Percentiles rank a stretch among this genome's conserved stretches.
Evolutionary conservation across 2,113 vertebrate species (phyloP).

Genomic region (Pituophis catenifer): DNA sequence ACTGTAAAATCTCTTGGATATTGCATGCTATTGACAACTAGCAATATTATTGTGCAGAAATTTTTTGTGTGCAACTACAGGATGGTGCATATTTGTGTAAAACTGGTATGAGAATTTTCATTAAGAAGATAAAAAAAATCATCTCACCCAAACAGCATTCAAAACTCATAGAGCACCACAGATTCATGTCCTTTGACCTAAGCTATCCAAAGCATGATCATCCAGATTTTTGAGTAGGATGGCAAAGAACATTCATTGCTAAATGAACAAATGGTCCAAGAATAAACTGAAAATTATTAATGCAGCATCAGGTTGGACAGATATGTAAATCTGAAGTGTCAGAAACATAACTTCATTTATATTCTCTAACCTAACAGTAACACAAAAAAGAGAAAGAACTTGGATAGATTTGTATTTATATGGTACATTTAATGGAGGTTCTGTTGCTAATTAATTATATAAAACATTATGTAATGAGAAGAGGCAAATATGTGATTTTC

Average conservation of each 20-base stretch:
- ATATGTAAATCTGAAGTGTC: background rate
- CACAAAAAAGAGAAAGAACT: background rate
- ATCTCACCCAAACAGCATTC: background rate
- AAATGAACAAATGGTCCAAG: background rate
- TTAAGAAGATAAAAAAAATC: background rate
- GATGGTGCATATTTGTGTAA: background rate
- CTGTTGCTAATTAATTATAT: conserved; percentile 11
- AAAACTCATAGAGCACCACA: background rate
- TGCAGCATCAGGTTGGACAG: background rate
- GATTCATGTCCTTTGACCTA: background rate
- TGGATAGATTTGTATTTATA: background rate
- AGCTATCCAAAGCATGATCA: no score
- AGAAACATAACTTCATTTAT: conserved; percentile 6
- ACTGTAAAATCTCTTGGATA: background rate
- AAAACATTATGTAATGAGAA: background rate
- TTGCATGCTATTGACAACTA: background rate
- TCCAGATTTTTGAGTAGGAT: background rate
- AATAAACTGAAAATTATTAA: background rate
- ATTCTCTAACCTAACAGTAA: background rate
- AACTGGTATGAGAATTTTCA: background rate
- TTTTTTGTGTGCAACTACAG: background rate
- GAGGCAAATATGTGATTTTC: background rate
- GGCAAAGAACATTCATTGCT: background rate
- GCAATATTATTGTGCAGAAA: background rate
- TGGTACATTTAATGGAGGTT: conserved; percentile 25